phyloP scores from a whole-genome alignment of 2,113 vertebrate genomes.

The Thomomys bottae region DNA sequence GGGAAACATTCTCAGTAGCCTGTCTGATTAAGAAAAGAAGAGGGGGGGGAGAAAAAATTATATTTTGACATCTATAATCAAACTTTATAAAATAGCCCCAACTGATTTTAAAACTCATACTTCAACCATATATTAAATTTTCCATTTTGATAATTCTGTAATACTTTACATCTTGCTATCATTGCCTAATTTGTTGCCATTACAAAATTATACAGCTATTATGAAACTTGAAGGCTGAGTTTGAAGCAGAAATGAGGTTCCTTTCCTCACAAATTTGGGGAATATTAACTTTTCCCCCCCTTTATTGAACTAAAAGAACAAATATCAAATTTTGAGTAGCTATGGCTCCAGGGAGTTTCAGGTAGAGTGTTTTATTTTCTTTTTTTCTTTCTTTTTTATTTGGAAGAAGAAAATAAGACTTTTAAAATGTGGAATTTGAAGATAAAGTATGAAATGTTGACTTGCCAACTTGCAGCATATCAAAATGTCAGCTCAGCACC shows the following conservation, averaged over 20 bases:
- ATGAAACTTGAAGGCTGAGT: slow-evolving; percentile 15
- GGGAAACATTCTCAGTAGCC: slow-evolving; percentile 7
- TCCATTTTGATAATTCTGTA: background rate
- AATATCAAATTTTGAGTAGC: slow-evolving; percentile 53
- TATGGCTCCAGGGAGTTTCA: slow-evolving; percentile 55
- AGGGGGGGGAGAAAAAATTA: background rate
- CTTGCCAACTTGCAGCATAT: slow-evolving; percentile 76
- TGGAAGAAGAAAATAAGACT: slow-evolving; percentile 59
- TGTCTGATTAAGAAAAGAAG: slow-evolving; percentile 41
- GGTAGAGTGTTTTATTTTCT: slow-evolving; percentile 32
- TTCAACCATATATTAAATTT: slow-evolving; percentile 47
- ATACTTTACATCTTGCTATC: background rate
- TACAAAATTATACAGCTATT: background rate
- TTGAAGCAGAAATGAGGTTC: slow-evolving; percentile 33
- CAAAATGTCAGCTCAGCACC: slow-evolving; percentile 82
- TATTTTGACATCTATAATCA: slow-evolving; percentile 57
- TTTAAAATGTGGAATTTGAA: slow-evolving; percentile 80
- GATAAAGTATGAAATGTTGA: slow-evolving; percentile 76
- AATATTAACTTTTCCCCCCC: slow-evolving; percentile 36
- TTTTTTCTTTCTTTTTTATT: background rate
- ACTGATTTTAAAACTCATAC: slow-evolving; percentile 52
- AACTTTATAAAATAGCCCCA: slow-evolving; percentile 45
- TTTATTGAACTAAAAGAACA: slow-evolving; percentile 48
- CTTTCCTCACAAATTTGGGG: slow-evolving; percentile 19
- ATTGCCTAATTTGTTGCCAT: slow-evolving; percentile 40